phyloP scores from a whole-genome alignment of 2,797 vertebrate genomes.

The Argyrosomus regius region DNA sequence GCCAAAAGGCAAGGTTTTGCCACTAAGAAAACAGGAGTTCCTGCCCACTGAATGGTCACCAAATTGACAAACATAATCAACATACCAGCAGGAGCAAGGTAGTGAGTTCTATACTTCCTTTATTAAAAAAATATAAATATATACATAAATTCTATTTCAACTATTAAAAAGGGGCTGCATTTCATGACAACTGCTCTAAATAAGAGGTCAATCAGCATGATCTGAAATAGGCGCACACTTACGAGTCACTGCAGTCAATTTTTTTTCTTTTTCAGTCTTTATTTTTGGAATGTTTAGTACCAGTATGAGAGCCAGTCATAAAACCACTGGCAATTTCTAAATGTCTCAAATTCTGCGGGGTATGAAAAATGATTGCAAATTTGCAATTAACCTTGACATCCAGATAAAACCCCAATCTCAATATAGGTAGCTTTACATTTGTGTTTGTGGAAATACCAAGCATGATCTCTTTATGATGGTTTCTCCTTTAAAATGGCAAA shows the following conservation, averaged over 20 bases:
- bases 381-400: constrained; percentile 88
- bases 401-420: constrained; percentile 86
- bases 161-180: constrained; percentile 92
- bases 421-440: constrained; percentile 86
- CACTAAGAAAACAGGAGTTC: constrained; percentile 86
- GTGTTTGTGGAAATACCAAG: constrained; percentile 85
- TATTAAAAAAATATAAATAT: constrained; percentile 93
- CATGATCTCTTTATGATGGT: constrained; percentile 77
- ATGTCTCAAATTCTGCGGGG: constrained; percentile 85
- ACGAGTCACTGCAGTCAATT: constrained; percentile 86
- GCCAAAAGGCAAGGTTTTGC: constrained; percentile 84
- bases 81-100: constrained; percentile 91
- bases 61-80: constrained; percentile 89
- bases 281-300: constrained; percentile 91
- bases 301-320: constrained; percentile 86
- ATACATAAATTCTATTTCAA: constrained; percentile 93
- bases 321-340: constrained; percentile 83
- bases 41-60: constrained; percentile 87
- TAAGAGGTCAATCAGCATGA: constrained; percentile 89
- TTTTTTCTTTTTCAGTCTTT: constrained; percentile 85
- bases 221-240: constrained; percentile 89
- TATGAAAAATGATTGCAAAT: constrained; percentile 88
- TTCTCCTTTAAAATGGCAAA: constrained; percentile 81
- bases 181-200: constrained; percentile 90
- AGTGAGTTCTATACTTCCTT: constrained; percentile 92